Conservation (phyloP, 2,888 invertebrate species). For the Kryphioiulus occultus region DNA sequence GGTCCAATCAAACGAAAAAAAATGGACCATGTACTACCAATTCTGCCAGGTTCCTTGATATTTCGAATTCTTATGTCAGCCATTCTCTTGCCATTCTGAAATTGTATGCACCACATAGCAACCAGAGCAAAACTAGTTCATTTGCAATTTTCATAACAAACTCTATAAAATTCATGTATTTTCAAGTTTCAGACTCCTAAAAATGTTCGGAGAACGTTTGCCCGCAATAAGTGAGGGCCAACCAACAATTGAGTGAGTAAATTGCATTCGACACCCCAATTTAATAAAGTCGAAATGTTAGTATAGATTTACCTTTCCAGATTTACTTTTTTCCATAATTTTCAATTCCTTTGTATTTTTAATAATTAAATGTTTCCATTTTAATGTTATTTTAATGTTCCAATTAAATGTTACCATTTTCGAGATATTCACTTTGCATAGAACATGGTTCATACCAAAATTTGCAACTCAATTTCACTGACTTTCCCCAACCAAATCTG, state of each 20-base stretch:
- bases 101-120: neutral
- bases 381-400: neutral
- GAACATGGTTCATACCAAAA: no score
- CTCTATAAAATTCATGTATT: neutral
- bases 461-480: no score
- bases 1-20: neutral
- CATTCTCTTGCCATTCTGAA: neutral
- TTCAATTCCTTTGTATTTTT: neutral
- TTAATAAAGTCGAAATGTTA: neutral
- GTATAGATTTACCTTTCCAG: no score
- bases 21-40: neutral
- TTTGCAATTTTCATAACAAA: no score
- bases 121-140: neutral
- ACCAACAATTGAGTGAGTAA: neutral
- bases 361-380: neutral
- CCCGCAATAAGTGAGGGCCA: slow-evolving; percentile 1
- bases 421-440: no score
- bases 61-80: neutral
- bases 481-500: no score
- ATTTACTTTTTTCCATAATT: neutral
- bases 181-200: neutral
- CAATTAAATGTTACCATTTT: neutral
- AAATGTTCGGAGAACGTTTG: slow-evolving; percentile 14
- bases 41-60: neutral
- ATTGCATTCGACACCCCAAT: neutral